Evolutionary conservation across 1,140 invertebrate species (phyloP).

Genomic region (Andrena cerasifolii): DNA sequence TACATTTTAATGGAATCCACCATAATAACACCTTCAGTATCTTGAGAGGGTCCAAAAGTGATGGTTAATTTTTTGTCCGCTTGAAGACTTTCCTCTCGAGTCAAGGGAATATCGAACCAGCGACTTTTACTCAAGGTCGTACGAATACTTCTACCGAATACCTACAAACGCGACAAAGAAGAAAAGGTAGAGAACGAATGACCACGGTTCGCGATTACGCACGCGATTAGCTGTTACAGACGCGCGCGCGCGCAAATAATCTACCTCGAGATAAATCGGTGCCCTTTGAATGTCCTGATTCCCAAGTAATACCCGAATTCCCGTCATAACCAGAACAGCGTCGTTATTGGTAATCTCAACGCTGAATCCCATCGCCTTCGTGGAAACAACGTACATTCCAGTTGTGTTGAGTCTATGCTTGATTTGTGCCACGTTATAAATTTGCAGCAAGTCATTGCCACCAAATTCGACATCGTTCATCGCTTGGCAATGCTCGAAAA

Average conservation of each 20-base stretch:
- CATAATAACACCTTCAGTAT: constrained; percentile 94
- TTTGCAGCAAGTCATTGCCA: constrained; percentile 96
- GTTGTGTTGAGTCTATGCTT: constrained; percentile 96
- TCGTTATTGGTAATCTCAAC: constrained; percentile 96
- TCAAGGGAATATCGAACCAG: constrained; percentile 98
- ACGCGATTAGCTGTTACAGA: no score
- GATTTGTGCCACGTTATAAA: constrained; percentile 97
- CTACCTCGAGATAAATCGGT: constrained; percentile 92
- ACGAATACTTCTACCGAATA: constrained; percentile 92
- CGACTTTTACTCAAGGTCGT: constrained; percentile 90
- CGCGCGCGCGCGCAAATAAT: no score
- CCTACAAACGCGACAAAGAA: constrained; percentile 69
- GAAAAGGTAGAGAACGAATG: not conserved
- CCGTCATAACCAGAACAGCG: constrained; percentile 92
- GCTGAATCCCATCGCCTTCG: constrained; percentile 93
- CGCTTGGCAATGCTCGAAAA: constrained; percentile 96
- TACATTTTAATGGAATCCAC: constrained; percentile 96
- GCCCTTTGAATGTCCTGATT: constrained; percentile 93
- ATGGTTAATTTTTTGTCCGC: constrained; percentile 96
- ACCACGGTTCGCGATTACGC: not conserved
- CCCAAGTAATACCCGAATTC: constrained; percentile 92
- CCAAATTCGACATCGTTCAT: constrained; percentile 97
- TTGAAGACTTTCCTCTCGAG: constrained; percentile 95
- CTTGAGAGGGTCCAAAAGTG: constrained; percentile 95
- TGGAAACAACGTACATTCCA: constrained; percentile 94